Conservation (phyloP, 2,113 vertebrate species). For the Catharus minimus region DNA sequence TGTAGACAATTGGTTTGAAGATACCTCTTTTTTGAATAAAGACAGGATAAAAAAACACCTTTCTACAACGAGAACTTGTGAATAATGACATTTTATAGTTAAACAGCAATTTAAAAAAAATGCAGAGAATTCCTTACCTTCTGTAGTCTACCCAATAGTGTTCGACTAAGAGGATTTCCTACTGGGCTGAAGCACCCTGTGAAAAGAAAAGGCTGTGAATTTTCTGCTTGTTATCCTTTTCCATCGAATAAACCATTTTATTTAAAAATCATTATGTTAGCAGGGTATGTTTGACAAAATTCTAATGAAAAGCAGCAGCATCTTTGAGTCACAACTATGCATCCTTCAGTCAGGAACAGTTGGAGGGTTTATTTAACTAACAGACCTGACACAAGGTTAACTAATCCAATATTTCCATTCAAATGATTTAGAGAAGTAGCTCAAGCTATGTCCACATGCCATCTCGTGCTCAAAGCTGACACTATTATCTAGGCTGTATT, state of each 20-base stretch:
- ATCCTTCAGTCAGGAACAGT: slow-evolving; percentile 68
- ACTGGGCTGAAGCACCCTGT: slow-evolving; percentile 84
- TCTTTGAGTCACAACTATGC: slow-evolving; percentile 54
- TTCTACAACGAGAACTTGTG: slow-evolving; percentile 29
- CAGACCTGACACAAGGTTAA: slow-evolving; percentile 63
- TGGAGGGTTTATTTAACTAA: slow-evolving; percentile 70
- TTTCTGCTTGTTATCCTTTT: slow-evolving; percentile 71
- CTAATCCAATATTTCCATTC: slow-evolving; percentile 68
- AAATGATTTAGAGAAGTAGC: slow-evolving; percentile 55
- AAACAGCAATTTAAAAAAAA: slow-evolving; percentile 47
- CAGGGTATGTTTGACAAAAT: slow-evolving; percentile 55
- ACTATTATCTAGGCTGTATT: slow-evolving; percentile 64
- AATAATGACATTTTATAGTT: slow-evolving; percentile 50
- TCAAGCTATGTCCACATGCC: slow-evolving; percentile 52
- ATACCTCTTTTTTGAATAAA: slow-evolving; percentile 21
- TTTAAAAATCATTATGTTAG: slow-evolving; percentile 71
- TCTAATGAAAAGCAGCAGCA: slow-evolving; percentile 64
- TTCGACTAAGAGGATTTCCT: slow-evolving; percentile 75
- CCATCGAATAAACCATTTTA: slow-evolving; percentile 66
- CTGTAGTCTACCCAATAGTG: slow-evolving; percentile 77
- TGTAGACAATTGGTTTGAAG: slow-evolving; percentile 41
- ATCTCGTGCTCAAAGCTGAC: slow-evolving; percentile 55
- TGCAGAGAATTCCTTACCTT: slow-evolving; percentile 75
- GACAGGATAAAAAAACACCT: background rate
- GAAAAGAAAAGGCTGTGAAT: slow-evolving; percentile 69